Base-by-base conservation (phyloP, 2,113 vertebrate genomes). In the Ciconia maguari region DNA sequence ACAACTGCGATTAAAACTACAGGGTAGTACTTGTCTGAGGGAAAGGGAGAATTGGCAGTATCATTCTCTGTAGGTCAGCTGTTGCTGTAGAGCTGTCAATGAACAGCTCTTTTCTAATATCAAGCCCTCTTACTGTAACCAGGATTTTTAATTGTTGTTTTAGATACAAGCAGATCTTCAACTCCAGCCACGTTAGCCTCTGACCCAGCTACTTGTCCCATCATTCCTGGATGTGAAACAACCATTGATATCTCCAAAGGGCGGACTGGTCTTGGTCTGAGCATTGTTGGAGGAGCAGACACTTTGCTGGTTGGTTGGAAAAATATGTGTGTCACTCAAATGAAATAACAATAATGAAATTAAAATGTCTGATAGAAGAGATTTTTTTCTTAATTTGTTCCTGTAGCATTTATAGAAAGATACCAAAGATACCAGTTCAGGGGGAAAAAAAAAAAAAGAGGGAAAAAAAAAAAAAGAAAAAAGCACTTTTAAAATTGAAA, bases 191-290 rank as follows among this genome's bases (percentile, higher is more conserved):
- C 98, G 4, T 97, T 99, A 96, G 96, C 97, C 54, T 99, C 98
- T 22, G 99, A 99, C 90, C 99, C 99, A 46, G 90, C 98, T 38
- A 99, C 99, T 49, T 99, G 99, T 95, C 99, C 99, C 88, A 99
- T 99, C 90, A 99, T 99, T 95, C 99, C 99, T 34, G 99, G 99
- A 80, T 99, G 99, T 38, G 99, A 99, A 98, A 99, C 99, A 94
- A 99, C 99, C 76, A 99, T 99, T 46, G 99, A 99, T 92, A 99
- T 99, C 97, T 99, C 98, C 80, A 99, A 99, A 96, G 99, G 99
- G 19, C 98, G 98, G 30, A 99, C 99, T 5, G 99, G 99, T 26
- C 98, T 99, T 82, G 99, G 99, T 64, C 98, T 99, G 38, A 99
- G 99, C 98, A 99, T 99, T 29, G 99, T 99, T 70, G 99, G 99